Base-by-base conservation (phyloP, 23 tunicate genomes). In the Trididemnum clinides region DNA sequence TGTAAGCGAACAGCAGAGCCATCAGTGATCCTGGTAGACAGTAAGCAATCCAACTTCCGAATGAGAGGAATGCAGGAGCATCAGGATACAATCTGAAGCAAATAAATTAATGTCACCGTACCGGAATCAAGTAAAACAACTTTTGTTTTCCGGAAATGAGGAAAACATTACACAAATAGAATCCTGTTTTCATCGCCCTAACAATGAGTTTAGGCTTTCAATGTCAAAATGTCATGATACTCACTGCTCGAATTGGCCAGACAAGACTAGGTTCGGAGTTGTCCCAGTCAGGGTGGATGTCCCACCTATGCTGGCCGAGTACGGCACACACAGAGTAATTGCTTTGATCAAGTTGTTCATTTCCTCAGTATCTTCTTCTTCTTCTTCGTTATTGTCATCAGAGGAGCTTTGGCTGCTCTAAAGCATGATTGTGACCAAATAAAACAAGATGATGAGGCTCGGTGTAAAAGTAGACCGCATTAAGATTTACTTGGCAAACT, bases 271-370 rank as follows among this genome's bases (percentile, higher is more conserved):
- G 64, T 94, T 94, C 22, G 93, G 91, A 1, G 63, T 91, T 0
- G 98, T 94, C 35, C 98, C 98, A 29, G 98, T 94, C 12, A 94
- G 77, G 0, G 94, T 89, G 33, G 84, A 88, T 12, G 98, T 94
- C 64, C 98, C 98, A 0, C 98, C 98, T 28, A 94, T 94, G 51
- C 93, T 89, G 26, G 98, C 89, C 12, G 98, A 78, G 37, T 90
- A 95, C 3, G 98, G 98, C 22, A 94, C 81, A 59, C 98, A 86
- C n/a, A 94, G 39, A 1, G 90, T 79, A 2, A 94, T 51, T 5
- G 95, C 98, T 71, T 92, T 92, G 37, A 66, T 66, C n/a, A 66
- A 20, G 37, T 66, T 32, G 36, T 30, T 66, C 75, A 66, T 66
- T 20, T 66, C 75, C 7, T 66, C 37, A 29, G 36, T 66, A 3